Percentiles rank a stretch among this genome's conserved stretches.
These are phyloP conservation scores for Odocoileus virginianus DNA, from an alignment of 2,113 vertebrate species.

Conservation along the genomic window DNA sequence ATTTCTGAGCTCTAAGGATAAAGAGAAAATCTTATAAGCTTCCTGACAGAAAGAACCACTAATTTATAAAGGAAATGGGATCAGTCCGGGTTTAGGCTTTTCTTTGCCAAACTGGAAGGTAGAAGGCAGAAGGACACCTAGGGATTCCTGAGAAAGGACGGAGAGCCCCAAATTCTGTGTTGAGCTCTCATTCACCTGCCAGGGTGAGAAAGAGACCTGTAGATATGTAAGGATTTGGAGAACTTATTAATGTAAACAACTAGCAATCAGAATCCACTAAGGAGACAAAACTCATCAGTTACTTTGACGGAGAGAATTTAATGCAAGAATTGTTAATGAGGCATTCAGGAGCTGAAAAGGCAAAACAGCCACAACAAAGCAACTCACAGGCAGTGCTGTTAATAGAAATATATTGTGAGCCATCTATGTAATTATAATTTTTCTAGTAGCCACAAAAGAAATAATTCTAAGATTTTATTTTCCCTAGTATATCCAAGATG, in stretches of 20 bases:
- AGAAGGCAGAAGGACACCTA: neutral
- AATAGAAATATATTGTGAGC: neutral
- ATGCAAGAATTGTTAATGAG: conserved; percentile 42
- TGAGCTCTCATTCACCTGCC: neutral
- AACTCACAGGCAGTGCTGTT: neutral
- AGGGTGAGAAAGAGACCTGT: neutral
- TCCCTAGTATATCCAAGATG: neutral
- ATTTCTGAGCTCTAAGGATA: neutral
- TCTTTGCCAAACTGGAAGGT: neutral
- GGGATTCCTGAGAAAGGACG: neutral
- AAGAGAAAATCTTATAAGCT: neutral
- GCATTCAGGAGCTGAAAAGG: neutral
- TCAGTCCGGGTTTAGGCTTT: conserved; percentile 3
- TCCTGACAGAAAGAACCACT: neutral
- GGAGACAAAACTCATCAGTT: neutral
- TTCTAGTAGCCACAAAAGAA: neutral
- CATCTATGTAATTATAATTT: neutral
- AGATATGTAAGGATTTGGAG: neutral
- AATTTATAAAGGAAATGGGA: neutral
- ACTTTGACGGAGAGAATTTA: conserved; percentile 34
- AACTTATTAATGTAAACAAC: conserved; percentile 36
- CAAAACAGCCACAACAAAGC: neutral
- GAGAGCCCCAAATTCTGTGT: neutral
- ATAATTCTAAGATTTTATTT: neutral
- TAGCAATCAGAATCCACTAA: conserved; percentile 13